Evolutionary conservation across 2,888 invertebrate genomes (phyloP).

Genomic region (Mythimna ferrago): DNA sequence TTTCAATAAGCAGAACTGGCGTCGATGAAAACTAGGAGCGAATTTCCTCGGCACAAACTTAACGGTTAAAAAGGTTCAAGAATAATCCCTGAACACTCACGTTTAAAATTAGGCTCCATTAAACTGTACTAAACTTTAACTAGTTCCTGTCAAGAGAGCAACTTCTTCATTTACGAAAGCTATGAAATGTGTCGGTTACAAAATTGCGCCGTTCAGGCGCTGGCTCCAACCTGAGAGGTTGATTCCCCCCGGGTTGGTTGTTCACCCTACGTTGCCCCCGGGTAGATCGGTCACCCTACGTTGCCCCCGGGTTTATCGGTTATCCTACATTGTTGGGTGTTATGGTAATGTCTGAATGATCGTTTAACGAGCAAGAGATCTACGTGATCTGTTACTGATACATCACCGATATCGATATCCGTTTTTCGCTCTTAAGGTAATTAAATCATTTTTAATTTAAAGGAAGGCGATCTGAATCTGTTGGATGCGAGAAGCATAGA

Average conservation of each 20-base stretch:
- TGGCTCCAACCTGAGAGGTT: conserved; percentile 29
- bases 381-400: conserved; percentile 30
- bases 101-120: too few relatives aligned
- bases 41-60: too few relatives aligned
- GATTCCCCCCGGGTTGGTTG: conserved; percentile 38
- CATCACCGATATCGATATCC: not conserved
- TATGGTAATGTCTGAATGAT: conserved; percentile 56
- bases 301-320: conserved; percentile 34
- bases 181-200: conserved; percentile 11
- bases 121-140: too few relatives aligned
- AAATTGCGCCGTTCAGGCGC: not conserved
- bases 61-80: too few relatives aligned
- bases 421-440: too few relatives aligned
- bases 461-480: too few relatives aligned
- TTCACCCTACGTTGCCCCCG: conserved; percentile 35
- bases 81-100: too few relatives aligned
- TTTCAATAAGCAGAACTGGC: too few relatives aligned
- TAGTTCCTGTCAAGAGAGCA: too few relatives aligned
- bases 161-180: conserved; percentile 4
- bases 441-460: too few relatives aligned
- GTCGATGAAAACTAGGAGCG: too few relatives aligned
- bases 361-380: conserved; percentile 31
- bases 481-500: too few relatives aligned
- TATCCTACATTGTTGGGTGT: conserved; percentile 18
- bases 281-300: conserved; percentile 36